Base-by-base conservation (phyloP, 2,888 invertebrate genomes). In the Agrochola litura region DNA sequence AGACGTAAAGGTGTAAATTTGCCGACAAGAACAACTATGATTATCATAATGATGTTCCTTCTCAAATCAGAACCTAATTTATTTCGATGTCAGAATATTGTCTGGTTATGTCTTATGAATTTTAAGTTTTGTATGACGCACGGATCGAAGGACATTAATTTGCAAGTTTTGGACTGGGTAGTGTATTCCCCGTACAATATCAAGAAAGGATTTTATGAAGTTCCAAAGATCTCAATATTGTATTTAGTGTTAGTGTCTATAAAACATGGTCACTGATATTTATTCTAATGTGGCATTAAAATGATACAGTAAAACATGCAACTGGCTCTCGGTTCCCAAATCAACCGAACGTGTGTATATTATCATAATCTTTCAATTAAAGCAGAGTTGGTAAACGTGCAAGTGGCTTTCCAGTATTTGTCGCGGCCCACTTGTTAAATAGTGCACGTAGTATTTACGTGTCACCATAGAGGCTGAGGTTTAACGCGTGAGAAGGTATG, bases 371-470 rank as follows among this genome's bases (percentile, higher is more conserved):
- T 87, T 87, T 78, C 81, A 81, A 85, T 84, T 85, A 86, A 84
- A 82, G 81, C 84, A 73, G 81, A 81, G 82, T 88, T 89, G 79
- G 86, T 87, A 86, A 90, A 89, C 87, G 82, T 88, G 80, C 86
- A 82, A 85, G 86, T 86, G 86, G 89, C 90, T 92, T 92, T 92
- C 90, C 87, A 89, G 88, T 91, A 90, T 92, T 91, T 89, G 90
- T 89, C 88, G 89, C 90, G 95, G 90, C 91, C 95, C 89, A 94
- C 92, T 95, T 96, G 92, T 84, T 90, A 93, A 95, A 92, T 93
- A 92, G 95, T 92, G 94, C 95, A 92, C 92, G 91, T 89, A 91
- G 91, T 92, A 93, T 93, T 93, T 93, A 94, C 92, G 93, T 94
- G 94, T 93, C 95, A 93, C 93, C 93, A 90, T 92, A 91, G 90